These are phyloP conservation scores for Laticauda colubrina DNA, from an alignment of 2,113 vertebrate species.

Conservation along the genomic window DNA sequence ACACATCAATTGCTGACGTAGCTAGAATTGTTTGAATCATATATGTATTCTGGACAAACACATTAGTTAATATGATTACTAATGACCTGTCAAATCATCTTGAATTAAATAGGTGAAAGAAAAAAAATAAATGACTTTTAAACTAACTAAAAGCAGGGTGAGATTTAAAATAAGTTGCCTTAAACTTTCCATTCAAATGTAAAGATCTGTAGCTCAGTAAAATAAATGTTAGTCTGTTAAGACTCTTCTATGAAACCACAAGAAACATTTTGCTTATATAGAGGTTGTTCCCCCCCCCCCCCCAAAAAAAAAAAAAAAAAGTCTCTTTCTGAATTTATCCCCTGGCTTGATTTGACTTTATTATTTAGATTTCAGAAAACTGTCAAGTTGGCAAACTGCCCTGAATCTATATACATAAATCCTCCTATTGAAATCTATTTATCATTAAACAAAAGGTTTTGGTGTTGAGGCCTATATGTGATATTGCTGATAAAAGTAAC, in stretches of 20 bases:
- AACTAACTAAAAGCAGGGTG: accelerated
- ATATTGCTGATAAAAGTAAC: background rate
- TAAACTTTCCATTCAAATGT: background rate
- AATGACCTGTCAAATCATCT: background rate
- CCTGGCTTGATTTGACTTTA: accelerated
- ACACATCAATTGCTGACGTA: background rate
- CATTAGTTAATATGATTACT: background rate
- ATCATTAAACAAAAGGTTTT: background rate
- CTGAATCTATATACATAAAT: slow-evolving; percentile 13
- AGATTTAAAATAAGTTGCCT: background rate
- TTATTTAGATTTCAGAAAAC: background rate
- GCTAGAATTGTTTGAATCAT: background rate
- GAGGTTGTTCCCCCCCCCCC: background rate
- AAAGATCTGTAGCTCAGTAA: background rate
- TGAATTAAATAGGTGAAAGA: background rate
- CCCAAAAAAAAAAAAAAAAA: too few relatives aligned
- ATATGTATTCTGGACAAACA: background rate
- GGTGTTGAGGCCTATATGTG: background rate
- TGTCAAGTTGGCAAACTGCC: background rate
- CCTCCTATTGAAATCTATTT: slow-evolving; percentile 4
- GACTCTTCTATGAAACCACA: background rate
- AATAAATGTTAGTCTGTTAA: background rate
- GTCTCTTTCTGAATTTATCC: background rate
- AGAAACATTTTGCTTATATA: background rate
- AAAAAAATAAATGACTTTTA: accelerated